Evolutionary conservation across 1,140 invertebrate species (phyloP), one percentile per base, ranked within the genome.

Genomic region (Rhynchophorus ferrugineus): DNA sequence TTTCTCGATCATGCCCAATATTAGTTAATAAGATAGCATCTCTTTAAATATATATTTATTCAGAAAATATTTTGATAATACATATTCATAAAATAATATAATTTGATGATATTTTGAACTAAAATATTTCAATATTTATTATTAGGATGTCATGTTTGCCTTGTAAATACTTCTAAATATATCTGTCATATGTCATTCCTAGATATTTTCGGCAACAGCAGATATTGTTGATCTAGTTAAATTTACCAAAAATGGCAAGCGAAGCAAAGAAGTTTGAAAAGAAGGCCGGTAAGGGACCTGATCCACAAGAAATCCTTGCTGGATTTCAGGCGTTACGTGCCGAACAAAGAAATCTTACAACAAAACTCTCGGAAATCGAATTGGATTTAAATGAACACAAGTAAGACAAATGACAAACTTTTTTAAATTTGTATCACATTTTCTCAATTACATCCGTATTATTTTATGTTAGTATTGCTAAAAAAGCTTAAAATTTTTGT

Each of bases 311-410:
- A 71, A 84, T 95, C 60, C 76, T 94, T 56, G 77, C 78, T 41
- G 86, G 84, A 41, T 96, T 96, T 72, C 89, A 96, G 72, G 75
- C 78, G 45, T 73, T 96, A 44, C 76, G 92, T 54, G 82, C 80
- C 61, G 92, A 96, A 67, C 94, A 98, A 73, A 75, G 91, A 60
- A 78, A 79, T 54, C 71, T 95, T 60, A 85, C 84, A 11, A 83
- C 78, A 54, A 96, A 95, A 78, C 78, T 95, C 49, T 83, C 87
- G 3, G 92, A 96, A 76, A 75, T 96, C 60, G 91, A 96, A 76
- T 79, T 86, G 73, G 93, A 96, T 68, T 75, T 94, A 35, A 93
- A 91, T 67, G 93, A 96, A 74, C 92, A 96, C 73, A 94, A 91
- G 92, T 95, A 80, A 80, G 80, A n/a, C n/a, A n/a, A n/a, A n/a